These are phyloP conservation scores for Mythimna vitellina DNA, from an alignment of 2,888 invertebrate species.

Conservation along the genomic window DNA sequence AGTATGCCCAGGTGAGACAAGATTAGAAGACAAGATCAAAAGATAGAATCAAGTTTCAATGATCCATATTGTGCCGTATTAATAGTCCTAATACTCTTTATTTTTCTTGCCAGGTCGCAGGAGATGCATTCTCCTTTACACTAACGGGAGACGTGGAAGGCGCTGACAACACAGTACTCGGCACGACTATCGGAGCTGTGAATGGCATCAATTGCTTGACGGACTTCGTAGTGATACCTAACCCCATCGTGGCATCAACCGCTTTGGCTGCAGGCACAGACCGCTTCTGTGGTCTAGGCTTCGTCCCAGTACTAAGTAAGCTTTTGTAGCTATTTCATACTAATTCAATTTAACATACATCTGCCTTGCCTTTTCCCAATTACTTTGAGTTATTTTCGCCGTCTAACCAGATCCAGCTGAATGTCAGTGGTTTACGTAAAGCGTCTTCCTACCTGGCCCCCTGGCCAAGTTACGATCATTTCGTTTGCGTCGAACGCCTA, in stretches of 20 bases:
- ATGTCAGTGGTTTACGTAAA: not conserved
- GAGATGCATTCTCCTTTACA: constrained; percentile 92
- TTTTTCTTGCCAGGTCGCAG: constrained; percentile 69
- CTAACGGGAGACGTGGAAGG: constrained; percentile 93
- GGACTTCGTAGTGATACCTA: constrained; percentile 94
- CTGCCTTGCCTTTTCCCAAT: not conserved
- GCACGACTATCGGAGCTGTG: constrained; percentile 89
- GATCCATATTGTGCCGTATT: too few relatives aligned
- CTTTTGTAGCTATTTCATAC: constrained; percentile 42
- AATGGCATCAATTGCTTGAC: constrained; percentile 92
- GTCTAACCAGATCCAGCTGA: not conserved
- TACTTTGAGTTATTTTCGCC: too few relatives aligned
- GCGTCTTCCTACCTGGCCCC: not conserved
- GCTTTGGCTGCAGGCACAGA: constrained; percentile 89
- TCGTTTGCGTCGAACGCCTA: too few relatives aligned
- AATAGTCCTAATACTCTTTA: not conserved
- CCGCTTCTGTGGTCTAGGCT: constrained; percentile 94
- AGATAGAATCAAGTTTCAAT: not conserved
- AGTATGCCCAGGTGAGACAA: constrained; percentile 90
- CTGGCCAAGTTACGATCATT: too few relatives aligned
- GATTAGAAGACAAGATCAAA: not conserved
- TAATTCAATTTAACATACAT: not conserved
- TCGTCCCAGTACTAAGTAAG: constrained; percentile 92
- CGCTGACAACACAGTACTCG: constrained; percentile 91
- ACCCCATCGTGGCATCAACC: constrained; percentile 88